Base-by-base conservation (phyloP, 2,888 invertebrate genomes). In the Chouioia cunea region DNA sequence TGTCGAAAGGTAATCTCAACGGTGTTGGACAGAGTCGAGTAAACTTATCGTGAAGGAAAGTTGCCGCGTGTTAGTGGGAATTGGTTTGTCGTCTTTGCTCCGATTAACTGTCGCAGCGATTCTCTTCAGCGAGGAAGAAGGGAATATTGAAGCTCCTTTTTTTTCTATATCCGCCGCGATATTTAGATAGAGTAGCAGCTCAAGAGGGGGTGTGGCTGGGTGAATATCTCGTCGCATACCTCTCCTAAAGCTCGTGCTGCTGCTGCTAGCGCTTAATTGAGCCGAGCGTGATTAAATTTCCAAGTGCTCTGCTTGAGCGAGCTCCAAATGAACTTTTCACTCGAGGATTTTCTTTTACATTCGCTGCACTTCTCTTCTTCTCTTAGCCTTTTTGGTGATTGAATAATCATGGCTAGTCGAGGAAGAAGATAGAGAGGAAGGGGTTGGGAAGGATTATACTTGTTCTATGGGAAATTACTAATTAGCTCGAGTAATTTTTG, bases 271-370 rank as follows among this genome's bases (percentile, higher is more conserved):
- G 62, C 47, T 60, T 65, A 60, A 60, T 65, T 47, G 54, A 43
- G 64, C 23, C 27, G 12, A 58, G 46, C 27, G 16, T 65, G 59
- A 65, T 68, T 69, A 65, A 65, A 65, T 69, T 68, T 73, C 36
- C 43, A 22, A 47, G 56, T 12, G 47, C 36, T 63, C 44, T 43
- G 69, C 22, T 63, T 63, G n/a, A 36, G 48, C 60, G 8, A 8
- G 27, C 27, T 27, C 27, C 27, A 27, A 27, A 27, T 27, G 27
- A 27, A 27, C 27, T 27, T 27, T 27, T 27, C 27, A 27, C 27
- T 27, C 27, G 27, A 27, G 27, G 27, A 27, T 27, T 27, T 27
- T 27, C 27, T 27, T 27, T 27, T 27, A 27, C 27, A 27, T 27
- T 6, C 27, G 27, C 27, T n/a, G 6, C 27, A 6, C 27, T 27